Base-by-base conservation (phyloP, 2,888 invertebrate species). In the Agonum fuliginosum region DNA sequence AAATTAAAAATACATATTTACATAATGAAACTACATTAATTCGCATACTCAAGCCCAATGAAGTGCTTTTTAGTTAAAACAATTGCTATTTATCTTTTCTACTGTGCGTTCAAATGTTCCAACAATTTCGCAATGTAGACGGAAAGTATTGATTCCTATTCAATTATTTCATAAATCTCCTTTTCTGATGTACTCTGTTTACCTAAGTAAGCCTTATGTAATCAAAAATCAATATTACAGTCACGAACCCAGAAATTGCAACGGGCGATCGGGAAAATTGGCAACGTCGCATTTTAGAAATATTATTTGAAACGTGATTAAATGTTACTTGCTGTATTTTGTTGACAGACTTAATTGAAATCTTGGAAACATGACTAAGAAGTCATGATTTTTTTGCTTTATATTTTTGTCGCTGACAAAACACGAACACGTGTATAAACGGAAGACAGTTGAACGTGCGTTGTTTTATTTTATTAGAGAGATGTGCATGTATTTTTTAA, bases 181-280 rank as follows among this genome's bases (percentile, higher is more conserved):
- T 48, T 46, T 24, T 46, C 46, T 70, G 41, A 67, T 54, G 20
- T 62, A 71, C 48, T 27, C 20, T 71, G 71, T 48, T 71, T 72
- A 72, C 72, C n/a, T 72, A 54, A 37, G 48, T 72, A 72, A 72
- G 72, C 54, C 34, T 51, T 34, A 19, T 54, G 72, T 72, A 72
- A 72, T 72, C 72, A 72, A 72, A 72, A 72, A 72, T 72, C 72
- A 72, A 72, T 72, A 37, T 72, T 34, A 34, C 51, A 54, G 37
- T 72, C 37, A 72, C 72, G 54, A 30, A 51, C 46, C 30, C 46
- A 62, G 62, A 34, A 62, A 62, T 62, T 62, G 62, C 62, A 62
- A 58, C 30, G 24, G 27, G 12, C 27, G 65, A 65, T 17, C 34
- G 19, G 20, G 34, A 2, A 54, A 30, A 62, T 30, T 62, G 54